phyloP scores from a whole-genome alignment of 1,140 invertebrate genomes.

The Phortica variegata region DNA sequence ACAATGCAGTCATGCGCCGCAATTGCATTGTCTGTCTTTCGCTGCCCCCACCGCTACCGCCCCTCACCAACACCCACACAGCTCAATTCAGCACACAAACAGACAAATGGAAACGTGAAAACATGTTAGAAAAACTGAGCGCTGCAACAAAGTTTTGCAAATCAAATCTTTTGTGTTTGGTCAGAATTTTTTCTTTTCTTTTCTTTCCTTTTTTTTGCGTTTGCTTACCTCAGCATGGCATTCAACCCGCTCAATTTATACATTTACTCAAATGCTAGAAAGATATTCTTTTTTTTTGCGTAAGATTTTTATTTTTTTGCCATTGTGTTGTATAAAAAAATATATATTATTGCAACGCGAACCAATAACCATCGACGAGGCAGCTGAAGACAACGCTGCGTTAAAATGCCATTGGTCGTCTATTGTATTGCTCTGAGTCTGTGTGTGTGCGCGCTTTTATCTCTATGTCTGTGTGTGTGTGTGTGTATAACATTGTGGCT shows the following conservation, averaged over 20 bases:
- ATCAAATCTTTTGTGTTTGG: not conserved
- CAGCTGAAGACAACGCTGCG: slow-evolving; percentile 36
- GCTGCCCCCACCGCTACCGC: too few species aligned
- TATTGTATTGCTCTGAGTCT: slow-evolving; percentile 14
- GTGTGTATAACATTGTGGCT: slow-evolving; percentile 10
- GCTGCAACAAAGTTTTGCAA: slow-evolving; percentile 39
- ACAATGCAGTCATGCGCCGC: too few species aligned
- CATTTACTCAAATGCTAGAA: too few species aligned
- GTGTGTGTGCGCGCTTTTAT: not conserved
- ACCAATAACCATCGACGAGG: slow-evolving; percentile 53
- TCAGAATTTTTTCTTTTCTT: not conserved
- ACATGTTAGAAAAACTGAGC: too few species aligned
- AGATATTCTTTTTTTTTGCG: slow-evolving; percentile 10
- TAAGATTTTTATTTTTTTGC: too few species aligned
- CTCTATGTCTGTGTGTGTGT: slow-evolving; percentile 6
- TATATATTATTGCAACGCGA: slow-evolving; percentile 49
- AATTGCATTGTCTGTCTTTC: too few species aligned
- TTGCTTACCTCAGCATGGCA: not conserved
- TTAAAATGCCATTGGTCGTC: slow-evolving; percentile 47
- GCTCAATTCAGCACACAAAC: too few species aligned
- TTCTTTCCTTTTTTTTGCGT: not conserved
- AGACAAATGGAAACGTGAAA: too few species aligned
- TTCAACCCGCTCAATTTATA: slow-evolving; percentile 6
- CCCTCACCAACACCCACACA: too few species aligned
- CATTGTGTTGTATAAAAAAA: too few species aligned